Conservation (phyloP, 1,140 invertebrate species). For the Potamilus streckersoni region DNA sequence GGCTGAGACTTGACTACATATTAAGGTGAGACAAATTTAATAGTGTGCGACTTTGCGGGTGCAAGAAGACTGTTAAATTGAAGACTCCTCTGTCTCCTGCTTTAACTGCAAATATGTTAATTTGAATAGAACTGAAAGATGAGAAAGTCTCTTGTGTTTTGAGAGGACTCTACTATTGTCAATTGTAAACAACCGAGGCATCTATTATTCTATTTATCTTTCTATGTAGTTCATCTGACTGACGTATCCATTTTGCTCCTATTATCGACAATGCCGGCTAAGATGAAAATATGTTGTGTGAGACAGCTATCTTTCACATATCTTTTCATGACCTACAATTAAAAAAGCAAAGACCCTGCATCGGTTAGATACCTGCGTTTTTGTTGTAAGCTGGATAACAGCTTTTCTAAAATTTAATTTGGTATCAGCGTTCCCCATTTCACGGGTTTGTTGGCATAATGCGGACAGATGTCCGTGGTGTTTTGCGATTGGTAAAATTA, state of each 20-base stretch:
- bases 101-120: no score
- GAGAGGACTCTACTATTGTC: no score
- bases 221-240: no score
- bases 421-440: constrained; percentile 97
- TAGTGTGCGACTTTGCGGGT: no score
- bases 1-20: no score
- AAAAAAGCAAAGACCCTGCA: neutral
- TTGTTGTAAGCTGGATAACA: constrained; percentile 95
- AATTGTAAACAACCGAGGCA: no score
- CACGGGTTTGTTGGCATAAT: constrained; percentile 31
- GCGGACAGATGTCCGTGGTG: constrained; percentile 31
- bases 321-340: neutral
- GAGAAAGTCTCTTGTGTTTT: no score
- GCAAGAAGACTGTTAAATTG: no score
- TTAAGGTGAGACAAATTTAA: no score
- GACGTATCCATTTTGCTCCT: neutral
- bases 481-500: constrained; percentile 26
- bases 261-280: neutral
- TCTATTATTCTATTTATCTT: no score
- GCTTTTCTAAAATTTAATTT: constrained; percentile 98
- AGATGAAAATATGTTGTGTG: neutral
- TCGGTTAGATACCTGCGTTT: constrained; percentile 82
- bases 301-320: neutral
- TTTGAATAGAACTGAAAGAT: no score
- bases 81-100: no score